phyloP scores from a whole-genome alignment of 2,888 invertebrate species.

The Subacronicta megacephala region DNA sequence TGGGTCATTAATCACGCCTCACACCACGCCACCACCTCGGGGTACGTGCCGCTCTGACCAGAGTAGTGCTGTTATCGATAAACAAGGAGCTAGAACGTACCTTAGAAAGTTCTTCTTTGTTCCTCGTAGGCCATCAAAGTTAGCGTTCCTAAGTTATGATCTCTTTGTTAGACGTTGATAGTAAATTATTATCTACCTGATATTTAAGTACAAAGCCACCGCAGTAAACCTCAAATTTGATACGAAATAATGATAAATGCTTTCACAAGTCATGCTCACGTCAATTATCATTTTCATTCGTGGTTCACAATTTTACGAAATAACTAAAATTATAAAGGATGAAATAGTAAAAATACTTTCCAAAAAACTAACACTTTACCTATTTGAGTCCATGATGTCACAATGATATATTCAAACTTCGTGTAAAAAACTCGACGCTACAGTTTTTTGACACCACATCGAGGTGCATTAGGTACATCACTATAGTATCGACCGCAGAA shows the following conservation, averaged over 20 bases:
- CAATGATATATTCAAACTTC: too few relatives aligned
- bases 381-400: too few relatives aligned
- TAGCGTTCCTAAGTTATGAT: conserved; percentile 1
- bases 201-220: too few relatives aligned
- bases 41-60: conserved; percentile 50
- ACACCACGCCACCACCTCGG: conserved; percentile 61
- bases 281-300: too few relatives aligned
- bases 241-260: too few relatives aligned
- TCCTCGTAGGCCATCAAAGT: conserved; percentile 8
- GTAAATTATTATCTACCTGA: not conserved
- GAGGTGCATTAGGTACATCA: conserved; percentile 55
- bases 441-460: conserved; percentile 22
- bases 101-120: conserved; percentile 36
- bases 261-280: too few relatives aligned
- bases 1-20: conserved; percentile 88
- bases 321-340: too few relatives aligned
- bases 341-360: too few relatives aligned
- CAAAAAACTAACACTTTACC: too few relatives aligned
- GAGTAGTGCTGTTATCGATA: conserved; percentile 61
- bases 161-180: not conserved
- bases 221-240: too few relatives aligned
- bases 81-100: conserved; percentile 21
- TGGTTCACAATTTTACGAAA: not conserved
- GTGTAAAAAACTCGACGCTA: not conserved
- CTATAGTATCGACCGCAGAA: conserved; percentile 76